Evolutionary conservation across 2,797 vertebrate genomes (phyloP).

Genomic region (Rhabdomys pumilio): DNA sequence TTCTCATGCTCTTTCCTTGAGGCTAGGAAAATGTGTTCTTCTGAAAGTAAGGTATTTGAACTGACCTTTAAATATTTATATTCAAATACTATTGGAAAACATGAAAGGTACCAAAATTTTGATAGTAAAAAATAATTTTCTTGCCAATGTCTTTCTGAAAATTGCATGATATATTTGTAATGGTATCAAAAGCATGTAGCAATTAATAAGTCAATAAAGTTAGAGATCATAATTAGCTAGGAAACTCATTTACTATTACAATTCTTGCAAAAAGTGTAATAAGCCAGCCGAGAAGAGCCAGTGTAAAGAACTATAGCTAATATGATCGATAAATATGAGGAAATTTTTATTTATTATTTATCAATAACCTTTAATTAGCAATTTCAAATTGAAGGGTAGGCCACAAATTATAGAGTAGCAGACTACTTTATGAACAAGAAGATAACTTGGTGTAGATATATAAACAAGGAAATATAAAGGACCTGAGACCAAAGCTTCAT

Average conservation of each 20-base stretch:
- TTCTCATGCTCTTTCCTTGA: conserved; percentile 55
- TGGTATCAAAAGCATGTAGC: conserved; percentile 61
- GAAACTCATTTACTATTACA: conserved; percentile 62
- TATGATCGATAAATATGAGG: conserved; percentile 11
- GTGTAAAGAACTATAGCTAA: conserved; percentile 20
- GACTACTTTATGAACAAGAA: conserved; percentile 18
- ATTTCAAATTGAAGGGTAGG: conserved; percentile 1
- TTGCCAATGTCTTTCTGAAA: conserved; percentile 51
- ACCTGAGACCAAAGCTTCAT: background rate
- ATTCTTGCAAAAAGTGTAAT: conserved; percentile 61
- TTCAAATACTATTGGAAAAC: conserved; percentile 22
- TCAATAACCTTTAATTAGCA: background rate
- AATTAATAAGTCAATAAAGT: conserved; percentile 54
- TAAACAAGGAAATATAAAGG: conserved; percentile 12
- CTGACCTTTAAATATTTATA: conserved; percentile 22
- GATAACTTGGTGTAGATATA: background rate
- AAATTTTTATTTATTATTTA: background rate
- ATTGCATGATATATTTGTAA: conserved; percentile 50
- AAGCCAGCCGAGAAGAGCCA: background rate
- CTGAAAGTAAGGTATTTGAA: background rate
- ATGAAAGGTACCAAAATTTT: conserved; percentile 10
- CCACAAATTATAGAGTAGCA: conserved; percentile 20
- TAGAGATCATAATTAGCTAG: conserved; percentile 22
- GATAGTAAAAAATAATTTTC: conserved; percentile 47
- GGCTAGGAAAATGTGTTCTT: conserved; percentile 6